Base-by-base conservation (phyloP, 2,797 vertebrate genomes). In the Pseudochirops cupreus region DNA sequence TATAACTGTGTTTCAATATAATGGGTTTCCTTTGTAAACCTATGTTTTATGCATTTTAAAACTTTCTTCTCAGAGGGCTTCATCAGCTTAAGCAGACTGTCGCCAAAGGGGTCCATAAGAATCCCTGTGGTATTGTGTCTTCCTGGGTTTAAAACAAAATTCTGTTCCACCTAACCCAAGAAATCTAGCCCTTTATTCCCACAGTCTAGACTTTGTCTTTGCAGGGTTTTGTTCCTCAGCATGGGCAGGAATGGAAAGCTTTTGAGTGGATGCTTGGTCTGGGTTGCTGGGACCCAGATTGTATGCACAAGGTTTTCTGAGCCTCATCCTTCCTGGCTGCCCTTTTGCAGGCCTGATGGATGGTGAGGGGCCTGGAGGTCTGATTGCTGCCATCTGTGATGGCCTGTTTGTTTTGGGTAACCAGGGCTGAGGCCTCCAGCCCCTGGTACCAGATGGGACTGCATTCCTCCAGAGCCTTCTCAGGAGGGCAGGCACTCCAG, bases 121-220 rank as follows among this genome's bases (percentile, higher is more conserved):
- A 82, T 39, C 67, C 67, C n/a, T 82, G 2, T 39, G 10, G 6
- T 10, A 24, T 39, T 24, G 7, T 24, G 6, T 94, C 94, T 82
- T 53, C 53, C 92, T 95, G 56, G 74, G 1, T 92, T 53, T 57
- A 55, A 92, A 91, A 50, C 92, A 56, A 93, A 95, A 33, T n/a
- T 82, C 89, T 31, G 18, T 58, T 24, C n/a, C 16, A 39, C 62
- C 29, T 12, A 18, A n/a, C 33, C 59, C 96, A 2, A 59, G 58
- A 55, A 46, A 29, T 26, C 31, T 21, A 33, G 5, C 54, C 92
- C 24, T 28, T 55, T 1, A 33, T 10, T 10, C 91, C 58, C 31
- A 11, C 91, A 52, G 5, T 54, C 53, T 39, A 53, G 26, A 28
- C n/a, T 6, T 92, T 50, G 53, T 55, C 13, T 29, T 62, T 56